Evolutionary conservation across 2,113 vertebrate species (phyloP), one percentile per base, ranked within the genome.

Genomic region (Grammatotria lemairii): DNA sequence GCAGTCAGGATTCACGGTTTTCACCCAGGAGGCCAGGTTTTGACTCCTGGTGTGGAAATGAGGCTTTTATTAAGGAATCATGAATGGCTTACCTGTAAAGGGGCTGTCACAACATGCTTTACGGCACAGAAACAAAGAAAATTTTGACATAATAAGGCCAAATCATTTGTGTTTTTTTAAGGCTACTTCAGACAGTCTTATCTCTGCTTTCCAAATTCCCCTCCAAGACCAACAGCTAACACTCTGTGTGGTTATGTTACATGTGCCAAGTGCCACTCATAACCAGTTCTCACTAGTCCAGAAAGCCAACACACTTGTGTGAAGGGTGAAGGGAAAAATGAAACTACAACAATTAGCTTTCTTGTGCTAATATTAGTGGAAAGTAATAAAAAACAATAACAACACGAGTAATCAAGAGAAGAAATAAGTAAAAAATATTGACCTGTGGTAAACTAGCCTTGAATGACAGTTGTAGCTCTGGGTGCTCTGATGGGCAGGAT

Each of bases 21-120:
- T 96, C 92, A 92, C 95, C 93, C 92, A 95, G 93, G 93, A 70
- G 92, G 93, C 94, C 94, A 53, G 91, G 95, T 94, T 95, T 96
- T 93, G 57, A 90, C 91, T 94, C 91, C 94, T 53, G 87, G 91
- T 94, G 85, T 94, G 88, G 92, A 91, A 94, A 94, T 11, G 0
- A 3, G 0, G 0, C 0, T 3, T 85, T 87, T 86, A 12, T 51
- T 26, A 78, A 51, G 45, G 73, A 78, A 28, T 51, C 26, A 31
- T 49, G 45, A 31, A 31, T 31, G 42, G 4, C 26, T 49, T 78
- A 33, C 26, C 45, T 51, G 73, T 33, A 49, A 51, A n/a, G 16
- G 16, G 16, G 17, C 73, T 51, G 73, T 78, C 73, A 78, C 42
- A 49, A 78, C 42, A 78, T 78, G 42, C 26, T 78, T 78, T 51